phyloP scores from a whole-genome alignment of 2,888 invertebrate genomes.

The Idaea dimidiata region DNA sequence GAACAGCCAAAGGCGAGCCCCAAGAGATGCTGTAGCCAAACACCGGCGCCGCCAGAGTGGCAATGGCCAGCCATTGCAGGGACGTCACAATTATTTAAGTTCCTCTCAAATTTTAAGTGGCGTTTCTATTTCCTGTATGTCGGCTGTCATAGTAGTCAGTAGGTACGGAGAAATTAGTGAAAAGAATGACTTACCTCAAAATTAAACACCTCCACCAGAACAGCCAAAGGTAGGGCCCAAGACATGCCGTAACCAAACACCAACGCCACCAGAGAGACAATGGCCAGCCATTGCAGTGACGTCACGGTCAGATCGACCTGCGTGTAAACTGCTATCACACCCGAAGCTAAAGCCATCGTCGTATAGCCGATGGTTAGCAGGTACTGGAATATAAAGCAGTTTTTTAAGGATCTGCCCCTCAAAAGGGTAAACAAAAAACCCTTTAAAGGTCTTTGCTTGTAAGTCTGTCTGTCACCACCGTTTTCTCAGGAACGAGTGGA shows the following conservation, averaged over 20 bases:
- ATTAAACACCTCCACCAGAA: constrained; percentile 58
- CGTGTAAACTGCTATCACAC: constrained; percentile 59
- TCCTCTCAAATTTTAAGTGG: too few relatives aligned
- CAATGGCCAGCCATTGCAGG: constrained; percentile 48
- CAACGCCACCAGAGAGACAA: constrained; percentile 44
- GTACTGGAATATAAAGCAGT: constrained; percentile 45
- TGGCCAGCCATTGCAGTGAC: constrained; percentile 48
- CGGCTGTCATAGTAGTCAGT: too few relatives aligned
- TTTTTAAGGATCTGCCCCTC: background rate
- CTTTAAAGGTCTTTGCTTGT: background rate
- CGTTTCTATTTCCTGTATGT: too few relatives aligned
- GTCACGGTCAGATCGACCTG: constrained; percentile 55
- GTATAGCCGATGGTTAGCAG: constrained; percentile 51
- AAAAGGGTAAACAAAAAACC: background rate
- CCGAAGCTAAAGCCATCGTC: constrained; percentile 58
- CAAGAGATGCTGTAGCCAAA: constrained; percentile 57
- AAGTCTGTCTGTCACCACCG: background rate
- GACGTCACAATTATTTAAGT: too few relatives aligned
- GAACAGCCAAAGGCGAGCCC: constrained; percentile 50
- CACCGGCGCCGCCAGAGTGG: constrained; percentile 46
- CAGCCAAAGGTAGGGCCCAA: constrained; percentile 52
- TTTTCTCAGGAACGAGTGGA: background rate
- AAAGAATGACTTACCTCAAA: constrained; percentile 51
- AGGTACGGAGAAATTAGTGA: too few relatives aligned
- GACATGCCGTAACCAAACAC: constrained; percentile 56